Conservation (phyloP, 2,113 vertebrate genomes). For the Limanda limanda region DNA sequence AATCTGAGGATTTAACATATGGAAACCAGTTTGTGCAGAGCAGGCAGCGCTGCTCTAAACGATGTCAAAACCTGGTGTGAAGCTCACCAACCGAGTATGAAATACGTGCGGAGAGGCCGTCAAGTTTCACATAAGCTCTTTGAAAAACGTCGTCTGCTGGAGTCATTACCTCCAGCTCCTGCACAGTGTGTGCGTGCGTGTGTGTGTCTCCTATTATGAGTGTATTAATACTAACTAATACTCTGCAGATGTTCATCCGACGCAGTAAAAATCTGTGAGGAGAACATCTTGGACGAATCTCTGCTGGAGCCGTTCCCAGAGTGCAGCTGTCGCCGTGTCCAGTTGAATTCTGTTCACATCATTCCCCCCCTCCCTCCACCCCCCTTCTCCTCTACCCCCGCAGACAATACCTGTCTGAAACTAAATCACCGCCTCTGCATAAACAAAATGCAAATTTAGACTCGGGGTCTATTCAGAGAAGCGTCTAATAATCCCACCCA, state of each 20-base stretch:
- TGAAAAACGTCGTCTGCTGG: slow-evolving; percentile 53
- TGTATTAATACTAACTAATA: slow-evolving; percentile 80
- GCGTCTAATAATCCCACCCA: slow-evolving; percentile 78
- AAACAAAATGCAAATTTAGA: slow-evolving; percentile 85
- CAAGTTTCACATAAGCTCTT: slow-evolving; percentile 51
- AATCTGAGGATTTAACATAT: slow-evolving; percentile 37
- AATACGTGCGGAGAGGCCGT: slow-evolving; percentile 52
- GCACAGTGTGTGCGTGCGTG: slow-evolving; percentile 22
- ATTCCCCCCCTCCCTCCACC: slow-evolving; percentile 38
- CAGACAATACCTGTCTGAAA: slow-evolving; percentile 87
- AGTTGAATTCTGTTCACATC: slow-evolving; percentile 88
- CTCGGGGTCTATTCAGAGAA: slow-evolving; percentile 57
- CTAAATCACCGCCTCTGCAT: slow-evolving; percentile 78
- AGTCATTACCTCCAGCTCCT: slow-evolving; percentile 67
- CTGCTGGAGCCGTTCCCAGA: slow-evolving; percentile 76
- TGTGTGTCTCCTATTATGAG: slow-evolving; percentile 67
- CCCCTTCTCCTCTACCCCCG: slow-evolving; percentile 60
- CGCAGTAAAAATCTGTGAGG: slow-evolving; percentile 65
- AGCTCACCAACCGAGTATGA: slow-evolving; percentile 64
- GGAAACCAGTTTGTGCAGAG: slow-evolving; percentile 50
- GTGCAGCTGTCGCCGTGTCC: slow-evolving; percentile 87
- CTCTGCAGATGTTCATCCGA: slow-evolving; percentile 72
- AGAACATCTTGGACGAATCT: slow-evolving; percentile 75
- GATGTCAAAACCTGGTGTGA: slow-evolving; percentile 66
- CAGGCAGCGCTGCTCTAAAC: slow-evolving; percentile 35